These are phyloP conservation scores for Chaetops frenatus DNA, from an alignment of 2,113 vertebrate species.

Conservation along the genomic window DNA sequence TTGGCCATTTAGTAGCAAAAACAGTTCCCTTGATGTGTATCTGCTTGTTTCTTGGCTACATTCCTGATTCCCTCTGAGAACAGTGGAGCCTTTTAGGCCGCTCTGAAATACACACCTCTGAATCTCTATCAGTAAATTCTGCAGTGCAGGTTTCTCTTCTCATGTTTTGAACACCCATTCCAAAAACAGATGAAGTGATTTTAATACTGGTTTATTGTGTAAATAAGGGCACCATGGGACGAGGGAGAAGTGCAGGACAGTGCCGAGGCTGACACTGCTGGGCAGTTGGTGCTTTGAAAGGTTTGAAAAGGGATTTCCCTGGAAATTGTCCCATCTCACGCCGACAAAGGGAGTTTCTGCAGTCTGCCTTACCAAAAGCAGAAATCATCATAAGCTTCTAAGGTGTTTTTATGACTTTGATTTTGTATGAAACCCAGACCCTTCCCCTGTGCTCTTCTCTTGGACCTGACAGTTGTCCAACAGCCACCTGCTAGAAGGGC, in stretches of 20 bases:
- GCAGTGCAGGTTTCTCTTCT: not conserved
- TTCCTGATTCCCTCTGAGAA: not conserved
- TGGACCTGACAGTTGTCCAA: not conserved
- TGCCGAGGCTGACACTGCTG: not conserved
- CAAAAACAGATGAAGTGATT: not conserved
- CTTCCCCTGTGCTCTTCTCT: not conserved
- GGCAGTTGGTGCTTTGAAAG: not conserved
- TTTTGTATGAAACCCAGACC: not conserved
- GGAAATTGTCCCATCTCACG: not conserved
- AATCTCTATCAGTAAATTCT: not conserved
- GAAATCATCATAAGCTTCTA: not conserved
- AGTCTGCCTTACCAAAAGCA: not conserved
- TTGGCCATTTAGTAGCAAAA: slow-evolving; percentile 32
- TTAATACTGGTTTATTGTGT: not conserved
- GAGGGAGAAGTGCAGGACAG: not conserved
- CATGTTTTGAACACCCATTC: not conserved
- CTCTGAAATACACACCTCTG: slow-evolving; percentile 1
- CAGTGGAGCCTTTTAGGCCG: not conserved
- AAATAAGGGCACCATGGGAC: not conserved
- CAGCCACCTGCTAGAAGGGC: not conserved
- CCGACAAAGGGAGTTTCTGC: not conserved
- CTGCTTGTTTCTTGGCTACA: slow-evolving; percentile 8
- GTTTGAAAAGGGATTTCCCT: not conserved
- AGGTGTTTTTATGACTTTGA: not conserved
- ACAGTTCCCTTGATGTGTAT: slow-evolving; percentile 27